Conservation (phyloP, 2,888 invertebrate species). For the Megaustenia siamemsis region DNA sequence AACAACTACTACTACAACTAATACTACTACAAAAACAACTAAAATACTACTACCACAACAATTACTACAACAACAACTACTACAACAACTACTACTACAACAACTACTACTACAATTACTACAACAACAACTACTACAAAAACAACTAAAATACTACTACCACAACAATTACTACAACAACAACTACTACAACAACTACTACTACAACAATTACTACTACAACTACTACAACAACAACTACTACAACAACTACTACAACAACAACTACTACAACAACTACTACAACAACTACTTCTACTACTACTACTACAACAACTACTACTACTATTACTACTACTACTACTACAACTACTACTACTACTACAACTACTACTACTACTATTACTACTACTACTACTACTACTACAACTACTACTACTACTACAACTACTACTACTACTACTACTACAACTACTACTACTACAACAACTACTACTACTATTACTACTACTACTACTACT, state of each 20-base stretch:
- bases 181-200: neutral
- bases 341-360: neutral
- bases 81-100: neutral
- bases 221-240: neutral
- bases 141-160: no score
- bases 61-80: neutral
- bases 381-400: slow-evolving; percentile 1
- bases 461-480: neutral
- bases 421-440: neutral
- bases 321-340: neutral
- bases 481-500: neutral
- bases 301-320: neutral
- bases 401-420: slow-evolving; percentile 1
- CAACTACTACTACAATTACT: neutral
- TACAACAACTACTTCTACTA: neutral
- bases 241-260: neutral
- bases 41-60: neutral
- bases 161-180: no score
- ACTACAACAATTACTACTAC: neutral
- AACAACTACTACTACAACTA: neutral
- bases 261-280: neutral
- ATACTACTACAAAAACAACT: no score
- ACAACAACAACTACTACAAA: no score
- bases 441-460: slow-evolving; percentile 1
- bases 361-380: neutral